Conservation (phyloP, 2,888 invertebrate species). For the Anthrax anthrax region DNA sequence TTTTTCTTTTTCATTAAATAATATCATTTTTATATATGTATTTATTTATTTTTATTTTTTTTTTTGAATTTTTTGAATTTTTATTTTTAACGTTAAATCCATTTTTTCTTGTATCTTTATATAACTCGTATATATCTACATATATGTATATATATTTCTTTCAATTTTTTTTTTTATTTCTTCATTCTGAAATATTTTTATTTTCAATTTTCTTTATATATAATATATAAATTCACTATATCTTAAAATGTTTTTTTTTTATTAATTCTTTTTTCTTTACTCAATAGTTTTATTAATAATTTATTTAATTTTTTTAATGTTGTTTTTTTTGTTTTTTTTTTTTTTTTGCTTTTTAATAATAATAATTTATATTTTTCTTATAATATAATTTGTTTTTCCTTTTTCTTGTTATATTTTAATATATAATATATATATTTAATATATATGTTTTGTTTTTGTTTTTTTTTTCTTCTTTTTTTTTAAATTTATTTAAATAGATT, state of each 20-base stretch:
- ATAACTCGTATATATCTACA: too few species aligned
- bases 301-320: slow-evolving; percentile 5
- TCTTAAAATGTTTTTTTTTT: slow-evolving; percentile 5
- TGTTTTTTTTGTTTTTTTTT: slow-evolving; percentile 1
- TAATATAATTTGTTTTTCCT: background rate
- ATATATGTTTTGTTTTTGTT: background rate
- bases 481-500: slow-evolving; percentile 1
- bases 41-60: too few species aligned
- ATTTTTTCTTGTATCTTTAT: too few species aligned
- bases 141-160: too few species aligned
- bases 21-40: too few species aligned
- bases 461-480: too few species aligned
- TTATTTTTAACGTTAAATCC: too few species aligned
- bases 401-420: slow-evolving; percentile 4
- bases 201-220: background rate
- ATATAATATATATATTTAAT: slow-evolving; percentile 8
- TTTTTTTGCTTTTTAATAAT: too few species aligned
- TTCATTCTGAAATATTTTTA: too few species aligned
- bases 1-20: background rate
- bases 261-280: slow-evolving; percentile 2
- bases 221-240: background rate
- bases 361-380: too few species aligned
- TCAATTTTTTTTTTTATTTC: too few species aligned
- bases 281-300: slow-evolving; percentile 2
- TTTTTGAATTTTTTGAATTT: too few species aligned